These are phyloP conservation scores for Nothocercus nigrocapillus DNA, from an alignment of 2,113 vertebrate species.

Conservation along the genomic window DNA sequence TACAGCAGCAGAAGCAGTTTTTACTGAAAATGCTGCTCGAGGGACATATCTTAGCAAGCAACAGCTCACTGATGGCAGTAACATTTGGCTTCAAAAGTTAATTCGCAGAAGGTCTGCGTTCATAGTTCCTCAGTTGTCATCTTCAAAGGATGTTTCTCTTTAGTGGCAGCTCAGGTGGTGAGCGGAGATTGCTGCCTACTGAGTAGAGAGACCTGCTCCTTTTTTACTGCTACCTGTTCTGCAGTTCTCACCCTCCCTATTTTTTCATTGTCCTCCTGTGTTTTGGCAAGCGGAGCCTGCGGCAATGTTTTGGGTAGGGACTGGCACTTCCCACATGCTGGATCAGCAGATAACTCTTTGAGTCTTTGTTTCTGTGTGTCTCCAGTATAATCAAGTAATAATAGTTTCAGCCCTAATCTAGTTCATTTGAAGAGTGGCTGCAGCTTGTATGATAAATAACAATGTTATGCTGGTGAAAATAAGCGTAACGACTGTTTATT, in stretches of 20 bases:
- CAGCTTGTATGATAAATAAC: not conserved
- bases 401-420: not conserved
- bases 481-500: not conserved
- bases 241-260: not conserved
- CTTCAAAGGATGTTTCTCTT: constrained; percentile 35
- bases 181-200: constrained; percentile 30
- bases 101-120: not conserved
- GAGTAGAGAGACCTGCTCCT: not conserved
- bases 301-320: not conserved
- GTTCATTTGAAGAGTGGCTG: not conserved
- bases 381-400: not conserved
- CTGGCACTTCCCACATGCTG: not conserved
- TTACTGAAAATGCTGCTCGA: not conserved
- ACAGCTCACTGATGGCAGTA: constrained; percentile 17
- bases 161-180: constrained; percentile 24
- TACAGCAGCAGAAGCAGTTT: not conserved
- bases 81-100: constrained; percentile 38
- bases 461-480: not conserved
- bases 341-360: not conserved
- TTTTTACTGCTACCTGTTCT: not conserved
- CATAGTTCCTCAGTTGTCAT: not conserved
- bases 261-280: not conserved
- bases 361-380: not conserved
- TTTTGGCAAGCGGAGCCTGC: accelerated
- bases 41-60: constrained; percentile 29